Conservation (phyloP, 2,113 vertebrate genomes). For the Sterna hirundo region DNA sequence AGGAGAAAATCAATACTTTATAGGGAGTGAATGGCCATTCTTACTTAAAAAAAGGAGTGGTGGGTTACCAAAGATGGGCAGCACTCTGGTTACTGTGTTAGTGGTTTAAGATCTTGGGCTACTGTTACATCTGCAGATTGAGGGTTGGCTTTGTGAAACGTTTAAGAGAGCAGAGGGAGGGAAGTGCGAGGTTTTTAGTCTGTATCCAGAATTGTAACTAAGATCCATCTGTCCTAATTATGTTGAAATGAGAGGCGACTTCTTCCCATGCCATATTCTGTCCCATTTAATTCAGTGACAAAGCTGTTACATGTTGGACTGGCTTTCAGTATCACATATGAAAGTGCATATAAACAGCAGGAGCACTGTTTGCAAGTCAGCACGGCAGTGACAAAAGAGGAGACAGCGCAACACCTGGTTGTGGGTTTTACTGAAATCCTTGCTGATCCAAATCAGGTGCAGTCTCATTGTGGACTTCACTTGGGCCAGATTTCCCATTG, state of each 20-base stretch:
- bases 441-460: neutral
- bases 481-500: neutral
- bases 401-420: neutral
- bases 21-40: neutral
- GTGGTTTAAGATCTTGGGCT: neutral
- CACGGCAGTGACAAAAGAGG: neutral
- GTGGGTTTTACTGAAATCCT: neutral
- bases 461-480: neutral
- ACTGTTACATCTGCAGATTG: neutral
- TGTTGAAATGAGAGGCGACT: neutral
- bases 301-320: neutral
- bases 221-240: neutral
- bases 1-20: constrained; percentile 21
- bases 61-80: neutral
- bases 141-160: neutral
- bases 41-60: neutral
- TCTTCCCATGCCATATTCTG: neutral
- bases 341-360: neutral
- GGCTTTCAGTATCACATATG: neutral
- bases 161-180: neutral
- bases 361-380: neutral
- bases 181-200: neutral
- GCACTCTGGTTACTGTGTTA: neutral
- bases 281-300: neutral
- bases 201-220: neutral